These are phyloP conservation scores for Bibio marci DNA, from an alignment of 2,888 invertebrate genomes.

Conservation along the genomic window DNA sequence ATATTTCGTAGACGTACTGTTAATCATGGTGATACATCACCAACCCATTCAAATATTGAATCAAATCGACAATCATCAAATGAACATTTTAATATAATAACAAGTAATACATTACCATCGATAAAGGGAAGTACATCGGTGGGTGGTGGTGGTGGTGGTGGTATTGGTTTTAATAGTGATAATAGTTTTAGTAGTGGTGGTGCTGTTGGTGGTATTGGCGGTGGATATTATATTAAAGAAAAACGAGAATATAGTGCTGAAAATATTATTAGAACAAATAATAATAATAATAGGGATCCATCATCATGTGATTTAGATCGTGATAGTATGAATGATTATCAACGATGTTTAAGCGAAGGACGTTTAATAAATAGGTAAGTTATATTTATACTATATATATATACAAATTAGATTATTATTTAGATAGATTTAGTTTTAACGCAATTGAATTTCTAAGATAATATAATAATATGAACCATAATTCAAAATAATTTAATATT, in stretches of 20 bases:
- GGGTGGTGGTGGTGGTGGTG: background rate
- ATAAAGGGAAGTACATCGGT: background rate
- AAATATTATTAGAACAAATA: background rate
- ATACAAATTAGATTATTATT: too few relatives aligned
- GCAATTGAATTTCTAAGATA: too few relatives aligned
- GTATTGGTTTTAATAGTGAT: too few relatives aligned
- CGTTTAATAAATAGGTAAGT: conserved; percentile 26
- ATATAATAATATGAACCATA: too few relatives aligned
- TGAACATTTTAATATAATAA: background rate
- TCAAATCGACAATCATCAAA: conserved; percentile 4
- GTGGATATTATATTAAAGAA: conserved; percentile 1
- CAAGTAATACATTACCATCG: conserved; percentile 1
- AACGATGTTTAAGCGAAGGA: conserved; percentile 28
- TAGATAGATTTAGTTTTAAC: too few relatives aligned
- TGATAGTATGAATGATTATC: conserved; percentile 26
- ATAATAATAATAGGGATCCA: background rate
- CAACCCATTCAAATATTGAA: conserved; percentile 4
- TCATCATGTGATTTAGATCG: conserved; percentile 8
- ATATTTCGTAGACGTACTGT: conserved; percentile 29
- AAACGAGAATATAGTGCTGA: conserved; percentile 7
- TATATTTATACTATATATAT: background rate
- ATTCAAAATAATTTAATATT: too few relatives aligned
- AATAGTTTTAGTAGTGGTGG: too few relatives aligned
- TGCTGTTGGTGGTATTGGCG: background rate
- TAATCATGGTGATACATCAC: conserved; percentile 18